These are phyloP conservation scores for Philopotamus ludificatus DNA, from an alignment of 1,140 invertebrate genomes.

Conservation along the genomic window DNA sequence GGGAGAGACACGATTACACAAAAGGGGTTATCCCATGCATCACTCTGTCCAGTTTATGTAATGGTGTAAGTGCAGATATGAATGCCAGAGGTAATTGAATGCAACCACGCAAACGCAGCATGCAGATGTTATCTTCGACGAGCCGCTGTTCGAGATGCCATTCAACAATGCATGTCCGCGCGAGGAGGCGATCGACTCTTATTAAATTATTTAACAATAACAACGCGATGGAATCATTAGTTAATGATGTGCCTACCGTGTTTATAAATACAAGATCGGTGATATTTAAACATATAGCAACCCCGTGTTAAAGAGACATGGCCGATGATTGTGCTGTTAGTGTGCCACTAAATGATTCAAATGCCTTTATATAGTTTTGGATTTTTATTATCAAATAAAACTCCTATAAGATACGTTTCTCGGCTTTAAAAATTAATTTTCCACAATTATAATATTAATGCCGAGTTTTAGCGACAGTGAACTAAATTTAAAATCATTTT, in stretches of 20 bases:
- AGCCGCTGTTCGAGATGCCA: not conserved
- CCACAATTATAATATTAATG: no score
- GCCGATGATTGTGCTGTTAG: no score
- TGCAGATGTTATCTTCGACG: not conserved
- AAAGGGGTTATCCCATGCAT: constrained; percentile 7
- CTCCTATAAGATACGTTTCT: no score
- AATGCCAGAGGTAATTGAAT: not conserved
- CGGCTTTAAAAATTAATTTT: no score
- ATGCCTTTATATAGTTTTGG: no score
- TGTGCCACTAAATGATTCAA: no score
- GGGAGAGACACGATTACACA: constrained; percentile 4
- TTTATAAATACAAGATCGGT: not conserved
- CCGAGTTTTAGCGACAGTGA: no score
- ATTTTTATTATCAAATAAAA: no score
- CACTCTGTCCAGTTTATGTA: not conserved
- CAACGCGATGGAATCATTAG: not conserved
- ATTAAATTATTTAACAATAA: not conserved
- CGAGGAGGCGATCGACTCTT: not conserved
- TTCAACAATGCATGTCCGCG: not conserved
- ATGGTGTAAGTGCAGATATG: constrained; percentile 5
- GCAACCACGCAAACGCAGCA: not conserved
- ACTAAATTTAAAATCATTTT: no score
- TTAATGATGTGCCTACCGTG: not conserved
- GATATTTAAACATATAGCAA: not conserved
- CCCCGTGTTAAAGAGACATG: no score